Evolutionary conservation across 2,888 invertebrate species (phyloP).

Genomic region (Dione juno): DNA sequence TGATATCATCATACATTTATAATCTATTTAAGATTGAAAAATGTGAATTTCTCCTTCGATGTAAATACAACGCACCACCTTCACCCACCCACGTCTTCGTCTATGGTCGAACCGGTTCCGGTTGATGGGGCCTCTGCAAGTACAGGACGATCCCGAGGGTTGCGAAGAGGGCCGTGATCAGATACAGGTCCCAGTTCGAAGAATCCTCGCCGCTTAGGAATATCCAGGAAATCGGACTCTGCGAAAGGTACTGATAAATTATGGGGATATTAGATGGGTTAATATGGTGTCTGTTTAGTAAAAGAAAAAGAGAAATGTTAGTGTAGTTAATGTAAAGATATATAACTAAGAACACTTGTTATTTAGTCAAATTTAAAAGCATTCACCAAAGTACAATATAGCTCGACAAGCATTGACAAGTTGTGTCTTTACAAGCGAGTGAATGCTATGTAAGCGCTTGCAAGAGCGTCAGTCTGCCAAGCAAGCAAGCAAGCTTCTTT

Average conservation of each 20-base stretch:
- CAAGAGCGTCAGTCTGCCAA: too few relatives aligned
- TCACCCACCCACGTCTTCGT: not conserved
- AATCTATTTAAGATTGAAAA: too few relatives aligned
- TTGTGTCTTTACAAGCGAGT: too few relatives aligned
- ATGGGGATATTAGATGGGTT: slow-evolving; percentile 6
- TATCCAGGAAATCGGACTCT: slow-evolving; percentile 86
- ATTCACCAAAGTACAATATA: too few relatives aligned
- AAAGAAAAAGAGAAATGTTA: not conserved
- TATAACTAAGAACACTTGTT: not conserved
- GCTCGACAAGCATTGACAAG: too few relatives aligned
- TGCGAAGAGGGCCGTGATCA: slow-evolving; percentile 91
- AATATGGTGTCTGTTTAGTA: slow-evolving; percentile 1
- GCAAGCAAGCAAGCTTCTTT: too few relatives aligned
- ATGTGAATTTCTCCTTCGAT: too few relatives aligned
- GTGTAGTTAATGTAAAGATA: not conserved
- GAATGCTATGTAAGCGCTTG: too few relatives aligned
- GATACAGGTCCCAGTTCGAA: slow-evolving; percentile 97
- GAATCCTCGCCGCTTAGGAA: slow-evolving; percentile 86
- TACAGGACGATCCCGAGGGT: slow-evolving; percentile 93
- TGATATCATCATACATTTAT: too few relatives aligned
- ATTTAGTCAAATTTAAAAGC: too few relatives aligned
- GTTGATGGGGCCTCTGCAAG: slow-evolving; percentile 74
- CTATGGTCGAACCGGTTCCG: not conserved
- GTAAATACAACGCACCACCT: not conserved
- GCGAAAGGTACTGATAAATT: slow-evolving; percentile 65